Base-by-base conservation (phyloP, 2,888 invertebrate genomes). In the Apotomis capreana region DNA sequence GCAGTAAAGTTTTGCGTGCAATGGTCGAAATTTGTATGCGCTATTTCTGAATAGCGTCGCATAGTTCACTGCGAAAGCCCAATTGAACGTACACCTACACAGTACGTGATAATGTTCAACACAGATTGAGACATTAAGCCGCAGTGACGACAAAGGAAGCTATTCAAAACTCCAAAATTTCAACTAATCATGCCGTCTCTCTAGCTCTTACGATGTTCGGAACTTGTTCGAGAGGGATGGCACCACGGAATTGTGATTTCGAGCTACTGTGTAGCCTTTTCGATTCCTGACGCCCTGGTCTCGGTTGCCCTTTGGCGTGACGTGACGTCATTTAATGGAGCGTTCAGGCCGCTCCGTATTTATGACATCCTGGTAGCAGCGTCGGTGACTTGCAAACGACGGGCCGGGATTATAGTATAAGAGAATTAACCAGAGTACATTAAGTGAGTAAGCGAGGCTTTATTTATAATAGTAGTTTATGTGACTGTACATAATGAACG, bases 331-430 rank as follows among this genome's bases (percentile, higher is more conserved):
- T 51, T 8, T 62, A 62, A 62, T 52, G 62, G 37, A 51, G 37
- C n/a, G 5, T n/a, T 58, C 58, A 37, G 62, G 8, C 62, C 62
- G 51, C 49, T 51, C 13, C 37, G 37, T 51, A 13, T 62, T 52
- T 51, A 62, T 62, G 62, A 52, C 62, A 62, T 62, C 51, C 62
- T 62, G 62, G 37, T 62, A 36, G 51, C 44, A 44, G 26, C 44
- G 8, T 5, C 4, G 4, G 5, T 8, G 44, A 44, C 44, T 44
- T 44, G 8, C 6, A 44, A 8, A 44, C 44, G 8, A 44, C 8
- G 44, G 26, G 26, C 26, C 26, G 26, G 26, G 26, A 26, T 26
- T 2, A 26, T 26, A 26, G 26, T 26, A 2, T 1, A 26, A 26
- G 26, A 26, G 2, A n/a, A n/a, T n/a, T n/a, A n/a, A n/a, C n/a